Conservation (phyloP, 2,797 vertebrate genomes). For the Gymnocypris eckloni region DNA sequence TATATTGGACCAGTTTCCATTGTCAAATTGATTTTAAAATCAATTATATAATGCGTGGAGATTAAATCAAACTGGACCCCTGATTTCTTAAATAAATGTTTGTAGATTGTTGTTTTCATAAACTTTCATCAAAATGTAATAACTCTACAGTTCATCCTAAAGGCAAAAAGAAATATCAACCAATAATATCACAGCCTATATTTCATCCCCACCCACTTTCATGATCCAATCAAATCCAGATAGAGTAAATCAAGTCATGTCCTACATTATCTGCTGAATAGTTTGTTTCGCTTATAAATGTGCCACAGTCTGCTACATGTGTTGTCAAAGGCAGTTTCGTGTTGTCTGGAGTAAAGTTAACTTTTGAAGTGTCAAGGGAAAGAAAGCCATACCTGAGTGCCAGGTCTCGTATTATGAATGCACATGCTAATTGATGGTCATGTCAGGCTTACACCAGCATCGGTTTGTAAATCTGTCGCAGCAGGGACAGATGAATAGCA, state of each 20-base stretch:
- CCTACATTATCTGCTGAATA: not conserved
- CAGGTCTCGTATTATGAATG: slow-evolving; percentile 67
- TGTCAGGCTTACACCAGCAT: slow-evolving; percentile 75
- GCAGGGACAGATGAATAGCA: slow-evolving; percentile 67
- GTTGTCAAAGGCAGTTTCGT: slow-evolving; percentile 1
- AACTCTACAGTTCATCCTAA: not conserved
- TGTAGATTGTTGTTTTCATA: not conserved
- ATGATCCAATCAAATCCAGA: not conserved
- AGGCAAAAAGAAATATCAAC: not conserved
- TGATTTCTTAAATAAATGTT: not conserved
- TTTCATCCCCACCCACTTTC: not conserved
- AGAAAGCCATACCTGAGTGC: slow-evolving; percentile 29
- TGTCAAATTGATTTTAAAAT: not conserved
- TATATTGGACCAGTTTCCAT: not conserved
- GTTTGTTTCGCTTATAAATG: not conserved
- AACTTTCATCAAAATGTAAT: not conserved
- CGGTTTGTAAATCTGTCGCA: slow-evolving; percentile 79
- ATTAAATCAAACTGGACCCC: not conserved
- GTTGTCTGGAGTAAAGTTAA: slow-evolving; percentile 59
- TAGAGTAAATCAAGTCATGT: slow-evolving; percentile 8
- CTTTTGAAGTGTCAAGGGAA: slow-evolving; percentile 37
- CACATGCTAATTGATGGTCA: slow-evolving; percentile 73
- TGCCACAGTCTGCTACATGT: not conserved
- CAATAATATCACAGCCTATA: not conserved
- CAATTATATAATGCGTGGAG: not conserved